Evolutionary conservation across 2,888 invertebrate genomes (phyloP), one percentile per base, ranked within the genome.

Genomic region (Macroteleia sp.): DNA sequence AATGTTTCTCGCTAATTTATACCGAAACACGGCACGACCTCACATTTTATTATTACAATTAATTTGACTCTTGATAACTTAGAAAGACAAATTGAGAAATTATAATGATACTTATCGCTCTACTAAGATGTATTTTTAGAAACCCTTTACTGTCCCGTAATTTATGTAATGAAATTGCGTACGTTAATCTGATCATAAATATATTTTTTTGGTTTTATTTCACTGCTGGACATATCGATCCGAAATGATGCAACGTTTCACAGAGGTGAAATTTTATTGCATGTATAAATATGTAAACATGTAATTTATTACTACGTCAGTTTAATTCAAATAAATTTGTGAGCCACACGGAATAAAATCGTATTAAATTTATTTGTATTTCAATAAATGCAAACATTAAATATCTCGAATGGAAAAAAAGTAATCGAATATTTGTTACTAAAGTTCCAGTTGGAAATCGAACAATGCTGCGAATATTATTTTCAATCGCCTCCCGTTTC

Each of bases 261-360:
- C 3, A 28, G 48, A 62, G 39, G 32, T 30, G 54, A 67, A 48
- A 67, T 62, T 76, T 70, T 64, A 76, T 70, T 64, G 62, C 36
- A 4, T 9, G 57, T 57, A 64, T 64, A 76, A 76, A 76, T 70
- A 70, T 59, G 64, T 59, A 64, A 76, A 64, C 69, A 20, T 17
- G 62, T 64, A 64, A 76, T 70, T 76, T 70, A 70, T 64, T 59
- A 17, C 52, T 48, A 25, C 64, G 28, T 46, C 48, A 48, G 36
- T 34, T 61, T 69, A 57, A 75, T 42, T 75, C 50, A 10, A 56
- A 62, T 67, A 56, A 75, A 67, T 54, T 61, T 30, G 10, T 12
- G 12, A 39, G 20, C 32, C 17, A 12, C 12, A 30, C 2, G 19
- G 20, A 4, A 41, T 44, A 42, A 59, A n/a, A 28, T 42, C 44